phyloP scores from a whole-genome alignment of 1,140 invertebrate species.

The Chironomus striatipennis region DNA sequence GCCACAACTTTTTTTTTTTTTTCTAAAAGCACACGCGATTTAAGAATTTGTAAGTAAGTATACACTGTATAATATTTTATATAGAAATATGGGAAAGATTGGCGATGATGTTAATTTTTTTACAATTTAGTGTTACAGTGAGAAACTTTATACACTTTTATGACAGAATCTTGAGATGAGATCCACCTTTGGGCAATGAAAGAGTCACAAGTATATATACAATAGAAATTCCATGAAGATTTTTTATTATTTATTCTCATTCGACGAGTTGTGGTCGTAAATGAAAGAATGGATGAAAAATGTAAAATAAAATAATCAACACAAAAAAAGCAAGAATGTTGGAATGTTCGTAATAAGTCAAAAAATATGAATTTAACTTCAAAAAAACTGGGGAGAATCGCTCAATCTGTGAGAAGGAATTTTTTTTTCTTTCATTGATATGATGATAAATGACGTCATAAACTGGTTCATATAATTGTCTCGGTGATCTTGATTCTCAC shows the following conservation, averaged over 20 bases:
- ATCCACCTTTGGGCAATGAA: neutral
- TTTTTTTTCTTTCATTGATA: slow-evolving; percentile 5
- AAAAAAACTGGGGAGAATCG: too few species aligned
- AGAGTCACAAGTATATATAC: neutral
- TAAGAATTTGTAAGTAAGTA: neutral
- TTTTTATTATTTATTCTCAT: too few species aligned
- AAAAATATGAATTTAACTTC: neutral
- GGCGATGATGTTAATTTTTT: slow-evolving; percentile 2
- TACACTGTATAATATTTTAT: neutral
- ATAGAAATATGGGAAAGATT: neutral
- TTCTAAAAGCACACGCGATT: neutral
- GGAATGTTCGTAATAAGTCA: neutral
- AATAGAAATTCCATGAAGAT: too few species aligned
- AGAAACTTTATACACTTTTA: neutral
- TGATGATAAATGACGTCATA: neutral
- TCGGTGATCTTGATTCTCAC: neutral
- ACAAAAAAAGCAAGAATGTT: neutral
- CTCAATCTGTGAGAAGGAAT: neutral
- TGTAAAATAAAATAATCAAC: too few species aligned
- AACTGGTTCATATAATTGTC: slow-evolving; percentile 2
- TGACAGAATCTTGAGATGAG: neutral
- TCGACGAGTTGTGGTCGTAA: too few species aligned
- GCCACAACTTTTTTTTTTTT: neutral
- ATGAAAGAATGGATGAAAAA: too few species aligned
- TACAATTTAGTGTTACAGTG: neutral